Evolutionary conservation across 2,797 vertebrate genomes (phyloP), one percentile per base, ranked within the genome.

Genomic region (Poecilia gillii): DNA sequence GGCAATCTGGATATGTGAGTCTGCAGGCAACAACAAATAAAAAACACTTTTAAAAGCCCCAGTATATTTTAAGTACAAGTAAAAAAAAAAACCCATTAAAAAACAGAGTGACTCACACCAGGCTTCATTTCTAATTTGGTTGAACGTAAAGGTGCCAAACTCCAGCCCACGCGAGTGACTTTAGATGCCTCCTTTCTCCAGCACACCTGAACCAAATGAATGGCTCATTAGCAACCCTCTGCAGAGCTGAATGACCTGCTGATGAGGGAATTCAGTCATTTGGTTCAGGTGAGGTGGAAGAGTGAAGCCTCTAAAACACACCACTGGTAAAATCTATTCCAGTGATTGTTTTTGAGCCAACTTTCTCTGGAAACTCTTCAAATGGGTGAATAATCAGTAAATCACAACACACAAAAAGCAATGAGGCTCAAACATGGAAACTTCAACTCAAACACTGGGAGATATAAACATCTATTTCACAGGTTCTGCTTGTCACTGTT

Each of bases 1-100:
- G 99, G 98, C 88, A 99, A 96, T 93, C 99, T 97, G 85, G 99
- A 99, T 96, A 99, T 99, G 94, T 98, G 98, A 82, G 99, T 99
- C 99, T 99, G 96, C 72, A 84, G 89, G 91, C 73, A 86, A 82
- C 84, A 84, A 85, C 72, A 84, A 88, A 91, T 71, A 86, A 81
- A 84, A 85, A 47, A 64, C 31, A 64, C 33, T 36, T 59, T 59
- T 31, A 62, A 28, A 62, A 62, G 0, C 33, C n/a, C 31, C 13
- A 7, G 11, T 33, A 74, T 33, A 16, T 33, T 31, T 18, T 64
- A 64, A 31, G 4, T 6, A 20, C 4, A 11, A 70, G 39, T 0
- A 43, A 25, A 23, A 39, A 70, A 68, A 1, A 12, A 25, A 0
- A 2, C 33, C 33, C 66, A 45, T 41, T 41, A 28, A n/a, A 70